A percentile compares a stretch with the other conserved stretches of the same genome.
Evolutionary conservation across 2,888 invertebrate genomes (phyloP).

Genomic region (Timema podura): DNA sequence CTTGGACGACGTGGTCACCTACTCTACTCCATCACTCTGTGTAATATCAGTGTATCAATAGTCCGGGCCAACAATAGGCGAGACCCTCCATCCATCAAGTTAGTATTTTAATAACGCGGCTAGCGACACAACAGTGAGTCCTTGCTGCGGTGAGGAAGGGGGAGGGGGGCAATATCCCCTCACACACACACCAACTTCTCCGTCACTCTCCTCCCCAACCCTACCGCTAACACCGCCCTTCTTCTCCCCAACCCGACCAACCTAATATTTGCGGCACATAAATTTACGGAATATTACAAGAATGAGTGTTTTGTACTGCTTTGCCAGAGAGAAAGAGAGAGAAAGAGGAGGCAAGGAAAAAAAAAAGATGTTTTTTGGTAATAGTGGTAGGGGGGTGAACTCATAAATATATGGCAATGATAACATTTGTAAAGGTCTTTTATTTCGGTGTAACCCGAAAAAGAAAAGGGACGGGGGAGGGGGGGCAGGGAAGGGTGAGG

Average conservation of each 20-base stretch:
- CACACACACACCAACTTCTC: no score
- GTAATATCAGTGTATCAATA: constrained; percentile 32
- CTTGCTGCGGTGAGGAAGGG: constrained; percentile 15
- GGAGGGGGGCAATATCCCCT: no score
- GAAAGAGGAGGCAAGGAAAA: constrained; percentile 32
- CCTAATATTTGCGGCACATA: constrained; percentile 53
- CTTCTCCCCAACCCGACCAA: constrained; percentile 42
- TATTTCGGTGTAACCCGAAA: constrained; percentile 42
- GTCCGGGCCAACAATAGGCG: constrained; percentile 23
- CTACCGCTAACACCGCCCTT: constrained; percentile 1
- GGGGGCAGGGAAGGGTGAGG: constrained; percentile 9
- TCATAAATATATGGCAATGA: constrained; percentile 49
- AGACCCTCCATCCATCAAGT: constrained; percentile 34
- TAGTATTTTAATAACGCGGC: constrained; percentile 36
- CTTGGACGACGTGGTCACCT: constrained; percentile 25
- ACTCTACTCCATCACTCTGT: constrained; percentile 28
- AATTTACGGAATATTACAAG: constrained; percentile 52
- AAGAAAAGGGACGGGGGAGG: constrained; percentile 33
- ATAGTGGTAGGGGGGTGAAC: constrained; percentile 19
- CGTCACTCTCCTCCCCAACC: constrained; percentile 10
- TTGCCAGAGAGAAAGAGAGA: background rate
- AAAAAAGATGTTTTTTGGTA: no score
- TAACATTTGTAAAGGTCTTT: constrained; percentile 50
- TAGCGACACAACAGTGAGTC: constrained; percentile 15
- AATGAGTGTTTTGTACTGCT: constrained; percentile 45